Evolutionary conservation across 2,797 vertebrate genomes (phyloP).

Genomic region (Chloroceryle amazona): DNA sequence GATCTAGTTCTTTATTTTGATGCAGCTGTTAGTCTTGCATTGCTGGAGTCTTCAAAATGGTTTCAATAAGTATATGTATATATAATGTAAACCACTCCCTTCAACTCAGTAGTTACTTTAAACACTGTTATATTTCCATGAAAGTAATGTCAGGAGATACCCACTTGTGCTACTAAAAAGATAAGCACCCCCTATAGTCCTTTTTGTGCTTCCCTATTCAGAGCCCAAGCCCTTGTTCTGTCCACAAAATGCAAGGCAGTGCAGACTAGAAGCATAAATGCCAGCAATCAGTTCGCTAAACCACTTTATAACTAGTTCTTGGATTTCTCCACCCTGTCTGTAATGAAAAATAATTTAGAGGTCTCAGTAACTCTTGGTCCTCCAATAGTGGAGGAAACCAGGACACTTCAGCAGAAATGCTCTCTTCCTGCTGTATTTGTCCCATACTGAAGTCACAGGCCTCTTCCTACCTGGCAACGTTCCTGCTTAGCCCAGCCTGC

Average conservation of each 20-base stretch:
- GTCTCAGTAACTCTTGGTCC: background rate
- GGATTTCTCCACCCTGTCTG: background rate
- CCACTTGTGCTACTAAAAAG: background rate
- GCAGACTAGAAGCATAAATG: background rate
- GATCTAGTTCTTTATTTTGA: background rate
- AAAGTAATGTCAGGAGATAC: background rate
- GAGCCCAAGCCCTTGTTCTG: background rate
- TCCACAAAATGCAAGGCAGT: background rate
- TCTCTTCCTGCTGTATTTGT: accelerated
- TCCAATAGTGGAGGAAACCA: accelerated
- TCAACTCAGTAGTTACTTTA: background rate
- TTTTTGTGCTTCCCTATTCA: accelerated
- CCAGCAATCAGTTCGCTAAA: background rate
- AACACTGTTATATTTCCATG: background rate
- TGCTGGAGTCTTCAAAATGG: background rate
- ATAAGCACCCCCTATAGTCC: background rate
- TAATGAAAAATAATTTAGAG: background rate
- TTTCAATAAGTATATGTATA: background rate
- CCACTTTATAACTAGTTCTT: background rate
- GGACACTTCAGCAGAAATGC: accelerated
- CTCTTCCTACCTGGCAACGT: accelerated
- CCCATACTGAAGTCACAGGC: accelerated
- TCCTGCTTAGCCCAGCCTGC: accelerated
- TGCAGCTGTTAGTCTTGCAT: background rate
- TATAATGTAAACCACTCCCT: background rate